Percentiles rank a stretch among this genome's conserved stretches.
Evolutionary conservation across 2,888 invertebrate species (phyloP).

Genomic region (Ichneumoninae sp.): DNA sequence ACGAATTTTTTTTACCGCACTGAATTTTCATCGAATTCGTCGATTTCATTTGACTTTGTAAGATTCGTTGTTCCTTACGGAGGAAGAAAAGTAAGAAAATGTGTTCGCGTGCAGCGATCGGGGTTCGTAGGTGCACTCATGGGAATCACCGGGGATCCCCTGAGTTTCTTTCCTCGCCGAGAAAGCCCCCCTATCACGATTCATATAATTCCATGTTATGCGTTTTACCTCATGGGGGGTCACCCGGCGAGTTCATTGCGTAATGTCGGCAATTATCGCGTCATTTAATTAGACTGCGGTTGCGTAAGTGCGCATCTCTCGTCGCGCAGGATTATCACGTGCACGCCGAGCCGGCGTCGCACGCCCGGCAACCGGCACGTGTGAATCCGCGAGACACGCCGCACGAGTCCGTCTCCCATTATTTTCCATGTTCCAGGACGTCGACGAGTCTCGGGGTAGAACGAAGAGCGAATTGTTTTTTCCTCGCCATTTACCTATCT

Average conservation of each 20-base stretch:
- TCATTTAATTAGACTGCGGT: constrained; percentile 61
- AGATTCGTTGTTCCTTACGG: too few species aligned
- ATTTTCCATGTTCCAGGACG: constrained; percentile 42
- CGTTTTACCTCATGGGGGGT: constrained; percentile 37
- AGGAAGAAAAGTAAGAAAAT: too few species aligned
- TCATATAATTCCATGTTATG: constrained; percentile 65
- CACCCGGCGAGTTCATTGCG: constrained; percentile 58
- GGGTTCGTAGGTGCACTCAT: too few species aligned
- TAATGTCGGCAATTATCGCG: constrained; percentile 63
- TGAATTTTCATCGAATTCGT: background rate
- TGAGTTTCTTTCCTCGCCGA: constrained; percentile 1
- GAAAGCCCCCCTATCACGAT: constrained; percentile 31
- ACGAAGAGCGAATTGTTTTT: constrained; percentile 9
- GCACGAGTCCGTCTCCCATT: constrained; percentile 26
- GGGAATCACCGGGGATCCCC: background rate
- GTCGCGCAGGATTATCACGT: constrained; percentile 62
- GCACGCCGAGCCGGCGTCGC: constrained; percentile 50
- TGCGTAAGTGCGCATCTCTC: constrained; percentile 26
- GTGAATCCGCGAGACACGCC: constrained; percentile 69
- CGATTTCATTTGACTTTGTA: constrained; percentile 19
- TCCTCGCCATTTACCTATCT: too few species aligned
- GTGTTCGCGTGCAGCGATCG: too few species aligned
- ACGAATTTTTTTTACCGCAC: background rate
- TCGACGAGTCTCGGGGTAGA: constrained; percentile 41
- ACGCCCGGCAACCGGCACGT: constrained; percentile 72